Conservation (phyloP, 2,113 vertebrate species). For the Halichoeres trimaculatus region DNA sequence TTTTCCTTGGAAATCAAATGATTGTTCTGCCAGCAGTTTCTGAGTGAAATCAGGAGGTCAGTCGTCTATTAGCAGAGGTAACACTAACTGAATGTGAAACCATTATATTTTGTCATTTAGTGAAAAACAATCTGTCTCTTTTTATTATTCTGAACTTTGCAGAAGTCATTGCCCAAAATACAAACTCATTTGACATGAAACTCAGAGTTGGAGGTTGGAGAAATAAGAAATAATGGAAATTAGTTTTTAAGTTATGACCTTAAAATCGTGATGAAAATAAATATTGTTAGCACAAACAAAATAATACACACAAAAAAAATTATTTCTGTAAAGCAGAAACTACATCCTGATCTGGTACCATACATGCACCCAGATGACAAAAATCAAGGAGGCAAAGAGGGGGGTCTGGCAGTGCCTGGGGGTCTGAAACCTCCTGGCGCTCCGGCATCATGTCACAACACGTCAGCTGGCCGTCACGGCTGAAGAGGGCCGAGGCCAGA, state of each 20-base stretch:
- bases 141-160: background rate
- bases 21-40: constrained; percentile 43
- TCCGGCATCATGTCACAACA: constrained; percentile 86
- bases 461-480: constrained; percentile 86
- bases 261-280: no score
- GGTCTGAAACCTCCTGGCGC: constrained; percentile 84
- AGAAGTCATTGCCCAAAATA: background rate
- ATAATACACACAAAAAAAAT: background rate
- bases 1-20: constrained; percentile 51
- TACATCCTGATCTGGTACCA: background rate
- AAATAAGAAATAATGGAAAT: no score
- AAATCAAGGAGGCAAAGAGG: constrained; percentile 28
- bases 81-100: constrained; percentile 1
- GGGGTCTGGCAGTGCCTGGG: constrained; percentile 44
- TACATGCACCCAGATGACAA: background rate
- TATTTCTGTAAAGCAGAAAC: background rate
- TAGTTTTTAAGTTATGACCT: no score
- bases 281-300: no score
- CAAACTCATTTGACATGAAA: background rate
- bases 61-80: background rate
- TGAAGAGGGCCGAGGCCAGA: constrained; percentile 71
- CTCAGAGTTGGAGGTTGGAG: background rate
- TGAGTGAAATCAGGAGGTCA: constrained; percentile 37
- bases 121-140: background rate
- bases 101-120: background rate